Evolutionary conservation across 2,888 invertebrate genomes (phyloP), one percentile per base, ranked within the genome.

Genomic region (Pristionchus exspectatus): DNA sequence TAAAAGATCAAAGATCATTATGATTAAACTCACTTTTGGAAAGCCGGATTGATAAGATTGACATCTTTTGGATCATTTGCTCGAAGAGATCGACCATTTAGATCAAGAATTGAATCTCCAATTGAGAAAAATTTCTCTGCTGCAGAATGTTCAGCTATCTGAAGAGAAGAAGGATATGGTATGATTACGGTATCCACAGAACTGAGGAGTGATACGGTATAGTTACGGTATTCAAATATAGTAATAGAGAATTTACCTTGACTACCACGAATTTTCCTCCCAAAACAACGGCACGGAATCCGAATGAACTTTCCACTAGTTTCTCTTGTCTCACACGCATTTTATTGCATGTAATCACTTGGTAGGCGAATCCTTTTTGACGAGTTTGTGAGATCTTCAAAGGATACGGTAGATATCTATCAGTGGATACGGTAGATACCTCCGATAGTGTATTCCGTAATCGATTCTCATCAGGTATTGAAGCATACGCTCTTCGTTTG

Each of bases 111-210:
- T 16, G 86, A n/a, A 66, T 86, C 86, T n/a, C 86, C 86, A 21
- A 86, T 86, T 14, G 86, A 63, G 44, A 86, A 66, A 66, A 86
- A 86, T 44, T 86, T 86, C 38, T 86, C 86, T 16, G 86, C 86
- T 44, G 66, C 63, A 56, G 86, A 66, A 30, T 86, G 63, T 59
- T 63, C 66, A 3, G 66, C 66, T n/a, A 86, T 63, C 86, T 86
- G 10, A 72, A 72, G n/a, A n/a, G 21, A 66, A 21, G 24, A 69
- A 2, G 59, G n/a, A 24, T 69, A 38, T 38, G 38, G 38, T 38
- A 38, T 38, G 38, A 38, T 38, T 38, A 38, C 38, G 38, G 38
- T 38, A 38, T 38, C 38, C 38, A 38, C 38, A 38, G 38, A 38
- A 38, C n/a, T n/a, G 21, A 66, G 4, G 24, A 69, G 3, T 9